A percentile compares a stretch with the other conserved stretches of the same genome.
Evolutionary conservation across 2,888 invertebrate species (phyloP).

Genomic region (Diaphora mendica): DNA sequence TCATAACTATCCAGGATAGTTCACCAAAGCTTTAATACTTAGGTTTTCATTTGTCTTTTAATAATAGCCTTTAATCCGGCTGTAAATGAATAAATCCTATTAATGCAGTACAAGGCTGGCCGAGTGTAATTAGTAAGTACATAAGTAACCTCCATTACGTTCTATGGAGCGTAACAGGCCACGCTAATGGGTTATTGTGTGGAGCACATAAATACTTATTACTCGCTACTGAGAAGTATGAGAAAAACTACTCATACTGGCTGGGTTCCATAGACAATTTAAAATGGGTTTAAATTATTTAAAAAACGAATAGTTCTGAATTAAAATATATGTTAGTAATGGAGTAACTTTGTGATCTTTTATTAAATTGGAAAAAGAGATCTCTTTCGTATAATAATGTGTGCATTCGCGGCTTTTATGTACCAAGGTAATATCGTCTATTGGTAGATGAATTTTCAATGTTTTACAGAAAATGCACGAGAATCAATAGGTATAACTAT

Average conservation of each 20-base stretch:
- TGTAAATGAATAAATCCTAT: slow-evolving; percentile 37
- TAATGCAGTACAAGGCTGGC: slow-evolving; percentile 32
- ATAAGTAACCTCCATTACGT: slow-evolving; percentile 49
- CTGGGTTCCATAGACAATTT: slow-evolving; percentile 3
- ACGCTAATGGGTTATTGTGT: slow-evolving; percentile 72
- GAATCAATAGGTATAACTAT: neutral
- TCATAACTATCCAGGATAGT: neutral
- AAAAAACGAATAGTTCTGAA: neutral
- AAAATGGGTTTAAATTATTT: neutral
- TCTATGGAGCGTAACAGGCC: slow-evolving; percentile 59
- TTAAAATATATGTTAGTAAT: neutral
- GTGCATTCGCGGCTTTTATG: neutral
- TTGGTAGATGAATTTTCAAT: too few relatives aligned
- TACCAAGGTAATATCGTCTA: too few relatives aligned
- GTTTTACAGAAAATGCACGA: neutral
- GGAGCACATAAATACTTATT: slow-evolving; percentile 72
- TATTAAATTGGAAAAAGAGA: neutral
- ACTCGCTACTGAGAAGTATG: slow-evolving; percentile 49
- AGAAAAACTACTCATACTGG: slow-evolving; percentile 18
- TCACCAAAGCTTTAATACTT: neutral
- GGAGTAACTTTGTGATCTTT: neutral
- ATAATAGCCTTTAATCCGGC: slow-evolving; percentile 14
- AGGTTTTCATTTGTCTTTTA: neutral
- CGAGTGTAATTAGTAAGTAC: slow-evolving; percentile 52
- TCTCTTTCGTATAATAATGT: too few relatives aligned